A percentile compares a stretch with the other conserved stretches of the same genome.
phyloP scores from a whole-genome alignment of 2,888 invertebrate species.

The Dione juno region DNA sequence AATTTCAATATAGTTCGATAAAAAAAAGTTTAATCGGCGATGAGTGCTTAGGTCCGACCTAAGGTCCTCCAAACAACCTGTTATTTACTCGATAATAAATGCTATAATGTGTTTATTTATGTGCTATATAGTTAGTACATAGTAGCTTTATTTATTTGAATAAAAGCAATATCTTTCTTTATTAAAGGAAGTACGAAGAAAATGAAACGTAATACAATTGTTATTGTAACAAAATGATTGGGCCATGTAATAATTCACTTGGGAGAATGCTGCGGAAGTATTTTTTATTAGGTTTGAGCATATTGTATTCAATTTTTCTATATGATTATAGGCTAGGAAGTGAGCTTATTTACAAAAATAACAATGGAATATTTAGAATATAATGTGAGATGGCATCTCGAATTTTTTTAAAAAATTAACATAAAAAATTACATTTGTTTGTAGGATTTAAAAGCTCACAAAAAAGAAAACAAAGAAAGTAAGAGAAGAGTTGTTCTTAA shows the following conservation, averaged over 20 bases:
- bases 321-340: too few species aligned
- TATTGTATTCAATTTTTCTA: not conserved
- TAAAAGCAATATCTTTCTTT: constrained; percentile 5
- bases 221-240: constrained; percentile 21
- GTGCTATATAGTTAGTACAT: not conserved
- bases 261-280: constrained; percentile 26
- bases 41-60: too few species aligned
- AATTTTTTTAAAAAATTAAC: too few species aligned
- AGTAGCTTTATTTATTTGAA: constrained; percentile 3
- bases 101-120: too few species aligned
- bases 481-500: too few species aligned
- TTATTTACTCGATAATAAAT: too few species aligned
- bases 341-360: not conserved
- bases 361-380: too few species aligned
- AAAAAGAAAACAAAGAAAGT: too few species aligned
- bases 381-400: not conserved
- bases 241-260: constrained; percentile 11
- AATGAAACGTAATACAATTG: constrained; percentile 22
- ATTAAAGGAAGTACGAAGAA: constrained; percentile 11
- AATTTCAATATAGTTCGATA: too few species aligned
- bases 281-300: constrained; percentile 22
- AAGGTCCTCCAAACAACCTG: too few species aligned
- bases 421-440: too few species aligned
- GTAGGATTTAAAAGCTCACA: constrained; percentile 44
- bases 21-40: too few species aligned